These are phyloP conservation scores for Ariolimax columbianus DNA, from an alignment of 2,888 invertebrate species.

Conservation along the genomic window DNA sequence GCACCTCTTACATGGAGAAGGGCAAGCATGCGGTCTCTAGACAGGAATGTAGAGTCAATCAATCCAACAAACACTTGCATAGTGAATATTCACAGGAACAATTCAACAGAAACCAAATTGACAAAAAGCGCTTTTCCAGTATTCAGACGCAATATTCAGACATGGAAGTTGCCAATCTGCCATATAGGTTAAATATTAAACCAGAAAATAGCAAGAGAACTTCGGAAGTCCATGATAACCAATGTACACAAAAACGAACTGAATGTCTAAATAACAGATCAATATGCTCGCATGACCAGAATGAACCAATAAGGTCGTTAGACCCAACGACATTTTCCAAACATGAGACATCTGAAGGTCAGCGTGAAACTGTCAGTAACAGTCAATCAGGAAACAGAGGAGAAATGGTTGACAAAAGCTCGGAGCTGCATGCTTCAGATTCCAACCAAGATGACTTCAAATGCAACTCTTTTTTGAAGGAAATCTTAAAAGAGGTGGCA, in stretches of 20 bases:
- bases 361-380: background rate
- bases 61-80: background rate
- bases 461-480: slow-evolving; percentile 4
- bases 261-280: too few species aligned
- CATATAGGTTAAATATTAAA: too few species aligned
- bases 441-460: background rate
- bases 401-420: background rate
- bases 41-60: too few species aligned
- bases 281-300: background rate
- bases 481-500: slow-evolving; percentile 8
- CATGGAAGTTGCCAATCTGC: background rate
- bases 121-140: background rate
- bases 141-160: background rate
- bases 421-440: background rate
- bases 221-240: background rate
- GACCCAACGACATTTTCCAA: background rate
- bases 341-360: background rate
- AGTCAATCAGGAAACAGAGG: background rate
- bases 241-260: too few species aligned
- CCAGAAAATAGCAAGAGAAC: background rate
- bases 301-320: background rate
- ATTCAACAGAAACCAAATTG: too few species aligned
- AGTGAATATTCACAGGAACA: background rate
- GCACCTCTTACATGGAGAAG: background rate
- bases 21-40: background rate